Percentiles rank a stretch among this genome's conserved stretches.
Evolutionary conservation across 2,888 invertebrate species (phyloP).

Genomic region (Euplagia quadripunctaria): DNA sequence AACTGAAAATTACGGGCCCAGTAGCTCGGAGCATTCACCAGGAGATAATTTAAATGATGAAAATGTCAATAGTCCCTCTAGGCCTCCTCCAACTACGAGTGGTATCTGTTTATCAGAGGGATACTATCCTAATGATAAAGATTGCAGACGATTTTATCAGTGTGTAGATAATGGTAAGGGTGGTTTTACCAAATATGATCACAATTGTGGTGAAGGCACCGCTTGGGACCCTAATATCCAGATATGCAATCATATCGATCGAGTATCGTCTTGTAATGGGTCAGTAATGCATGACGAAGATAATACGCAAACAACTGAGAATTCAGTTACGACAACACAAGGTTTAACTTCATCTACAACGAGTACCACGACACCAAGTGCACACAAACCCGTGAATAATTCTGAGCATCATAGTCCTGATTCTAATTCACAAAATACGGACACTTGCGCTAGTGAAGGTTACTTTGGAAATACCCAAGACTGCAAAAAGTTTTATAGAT

Average conservation of each 20-base stretch:
- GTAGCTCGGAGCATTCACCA: constrained; percentile 32
- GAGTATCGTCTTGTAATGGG: constrained; percentile 71
- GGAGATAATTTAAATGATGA: constrained; percentile 52
- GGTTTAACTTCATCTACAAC: constrained; percentile 26
- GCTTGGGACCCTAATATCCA: constrained; percentile 86
- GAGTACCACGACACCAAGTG: constrained; percentile 27
- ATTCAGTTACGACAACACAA: constrained; percentile 8
- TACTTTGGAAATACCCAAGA: constrained; percentile 88
- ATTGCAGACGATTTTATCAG: constrained; percentile 83
- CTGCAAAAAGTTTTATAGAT: constrained; percentile 90
- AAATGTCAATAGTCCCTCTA: constrained; percentile 46
- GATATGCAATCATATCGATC: constrained; percentile 86
- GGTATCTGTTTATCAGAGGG: constrained; percentile 77
- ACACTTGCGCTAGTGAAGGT: constrained; percentile 86
- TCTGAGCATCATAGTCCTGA: constrained; percentile 37
- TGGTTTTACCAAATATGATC: constrained; percentile 84
- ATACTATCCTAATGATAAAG: constrained; percentile 77
- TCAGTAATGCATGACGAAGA: constrained; percentile 59
- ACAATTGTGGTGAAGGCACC: constrained; percentile 87
- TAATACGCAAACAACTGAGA: constrained; percentile 34
- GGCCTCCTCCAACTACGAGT: constrained; percentile 32
- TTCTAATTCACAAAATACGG: constrained; percentile 23
- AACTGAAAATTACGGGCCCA: constrained; percentile 42
- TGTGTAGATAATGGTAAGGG: constrained; percentile 81
- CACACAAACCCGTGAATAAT: constrained; percentile 34